Conservation (phyloP, 1,140 invertebrate genomes). For the Prorops nasuta region DNA sequence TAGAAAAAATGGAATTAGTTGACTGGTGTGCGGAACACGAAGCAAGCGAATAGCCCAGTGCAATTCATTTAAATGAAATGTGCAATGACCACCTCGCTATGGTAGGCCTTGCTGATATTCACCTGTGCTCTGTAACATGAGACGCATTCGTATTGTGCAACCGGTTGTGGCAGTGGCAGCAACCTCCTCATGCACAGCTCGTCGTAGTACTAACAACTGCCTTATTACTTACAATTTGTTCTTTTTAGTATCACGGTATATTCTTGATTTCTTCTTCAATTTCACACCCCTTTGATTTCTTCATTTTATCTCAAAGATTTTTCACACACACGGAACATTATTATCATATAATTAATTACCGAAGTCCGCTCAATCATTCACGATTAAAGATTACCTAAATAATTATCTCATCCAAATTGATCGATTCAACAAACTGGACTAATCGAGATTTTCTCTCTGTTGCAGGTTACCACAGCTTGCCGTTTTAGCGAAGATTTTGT, state of each 20-base stretch:
- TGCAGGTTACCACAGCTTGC: constrained; percentile 83
- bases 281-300: too few species aligned
- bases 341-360: too few species aligned
- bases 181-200: constrained; percentile 24
- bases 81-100: neutral
- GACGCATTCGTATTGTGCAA: constrained; percentile 37
- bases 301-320: too few species aligned
- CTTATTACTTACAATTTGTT: constrained; percentile 39
- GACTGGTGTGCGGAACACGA: too few species aligned
- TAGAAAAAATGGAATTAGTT: too few species aligned
- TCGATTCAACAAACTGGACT: too few species aligned
- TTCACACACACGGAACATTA: too few species aligned
- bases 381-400: too few species aligned
- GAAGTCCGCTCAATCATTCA: too few species aligned
- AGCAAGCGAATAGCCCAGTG: constrained; percentile 20
- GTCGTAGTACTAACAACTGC: constrained; percentile 31
- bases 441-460: too few species aligned
- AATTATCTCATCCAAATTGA: too few species aligned
- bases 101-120: constrained; percentile 8
- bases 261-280: constrained; percentile 24
- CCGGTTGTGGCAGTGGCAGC: constrained; percentile 20
- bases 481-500: constrained; percentile 83
- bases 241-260: too few species aligned
- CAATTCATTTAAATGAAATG: constrained; percentile 8
- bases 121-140: constrained; percentile 36